Evolutionary conservation across 2,888 invertebrate species (phyloP), one percentile per base, ranked within the genome.

Genomic region (Amphipyra berbera): DNA sequence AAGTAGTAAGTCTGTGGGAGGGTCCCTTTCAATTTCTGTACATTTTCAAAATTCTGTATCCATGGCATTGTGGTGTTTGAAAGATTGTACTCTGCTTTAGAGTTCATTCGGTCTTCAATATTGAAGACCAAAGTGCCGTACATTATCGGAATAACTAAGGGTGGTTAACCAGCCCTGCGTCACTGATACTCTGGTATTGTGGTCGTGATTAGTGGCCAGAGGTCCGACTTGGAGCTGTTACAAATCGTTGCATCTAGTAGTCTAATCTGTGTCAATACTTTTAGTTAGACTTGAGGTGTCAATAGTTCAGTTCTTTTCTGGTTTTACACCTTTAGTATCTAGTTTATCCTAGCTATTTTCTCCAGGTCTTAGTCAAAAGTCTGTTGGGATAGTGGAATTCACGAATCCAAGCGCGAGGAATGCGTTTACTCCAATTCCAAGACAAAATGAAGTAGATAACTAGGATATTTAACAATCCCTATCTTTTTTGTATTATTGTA

Each of bases 311-410:
- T 42, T 30, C 14, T 42, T 30, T 14, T 8, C 12, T 42, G 14
- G 14, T 33, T 42, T 8, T 15, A 15, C 4, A 0, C 35, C 8
- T 14, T 38, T 13, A 14, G 37, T 45, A 35, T 38, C 2, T n/a
- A 50, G 10, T 57, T 30, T 37, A 45, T n/a, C n/a, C 4, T 14
- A 27, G 53, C 38, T 50, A 37, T 35, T 35, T 57, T 42, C 15
- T 54, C 14, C 38, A 40, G 14, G 30, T 42, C 10, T 12, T 12
- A 6, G 12, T n/a, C 7, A 37, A 15, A 15, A 10, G 12, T 3
- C 14, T 10, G 38, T 15, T n/a, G 10, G 2, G 5, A 44, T 37
- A 9, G 10, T 58, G 50, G 38, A 50, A n/a, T 45, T 15, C 38
- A 1, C 40, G 38, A 21, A 33, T 15, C 14, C 13, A 13, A 14